Base-by-base conservation (phyloP, 2,113 vertebrate genomes). In the Amblyornis subalaris region DNA sequence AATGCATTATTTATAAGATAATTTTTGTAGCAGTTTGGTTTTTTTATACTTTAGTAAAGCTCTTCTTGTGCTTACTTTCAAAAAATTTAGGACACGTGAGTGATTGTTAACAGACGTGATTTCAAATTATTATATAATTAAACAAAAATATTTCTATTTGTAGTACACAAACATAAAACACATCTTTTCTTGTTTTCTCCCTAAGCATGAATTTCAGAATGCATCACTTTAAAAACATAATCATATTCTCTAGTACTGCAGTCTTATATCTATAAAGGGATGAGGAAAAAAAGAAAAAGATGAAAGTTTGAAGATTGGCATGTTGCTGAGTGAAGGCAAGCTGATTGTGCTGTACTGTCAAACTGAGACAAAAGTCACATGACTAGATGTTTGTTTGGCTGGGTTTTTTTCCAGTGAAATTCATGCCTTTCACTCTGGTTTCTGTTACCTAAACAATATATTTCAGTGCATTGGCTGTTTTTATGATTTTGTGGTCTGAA, bases 41-140 rank as follows among this genome's bases (percentile, higher is more conserved):
- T 2, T 45, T 80, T 20, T 3, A 31, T 54, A 42, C 18, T 81
- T 88, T 35, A 75, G 2, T 5, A 67, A 66, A 62, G 6, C 1
- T 33, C 2, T 51, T 44, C 19, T 42, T 73, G 22, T 36, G 7
- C 12, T 65, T 64, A 18, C 22, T 54, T 81, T 48, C 21, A 78
- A 75, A 45, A 58, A n/a, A 36, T 3, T 10, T 16, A 31, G 15
- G 10, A 9, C 10, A 0, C 36, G 28, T 1, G 0, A 70, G 2
- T 18, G 7, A 10, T 24, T 61, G 7, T 67, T 62, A 54, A 58
- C 1, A 18, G 3, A 29, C 26, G 12, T 17, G 14, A 9, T 65
- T 69, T 69, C 18, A 84, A 76, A 80, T 47, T 40, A 14, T 28
- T 62, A 12, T 6, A 12, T 11, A 21, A 38, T n/a, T 45, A 21